phyloP scores from a whole-genome alignment of 2,797 vertebrate species.

The Prunella strophiata region DNA sequence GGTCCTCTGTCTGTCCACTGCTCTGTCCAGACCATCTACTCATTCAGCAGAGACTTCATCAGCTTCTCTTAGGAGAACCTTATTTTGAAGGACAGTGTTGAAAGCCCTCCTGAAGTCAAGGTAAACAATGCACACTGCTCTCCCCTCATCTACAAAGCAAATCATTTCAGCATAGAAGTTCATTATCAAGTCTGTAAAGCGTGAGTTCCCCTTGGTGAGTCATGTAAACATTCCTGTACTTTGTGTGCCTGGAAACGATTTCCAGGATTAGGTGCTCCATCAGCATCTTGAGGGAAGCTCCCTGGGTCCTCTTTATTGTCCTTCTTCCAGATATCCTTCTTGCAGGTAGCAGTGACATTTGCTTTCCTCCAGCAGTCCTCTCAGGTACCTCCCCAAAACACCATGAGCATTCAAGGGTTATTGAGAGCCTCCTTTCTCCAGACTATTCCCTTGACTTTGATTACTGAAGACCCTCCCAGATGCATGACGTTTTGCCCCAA shows the following conservation, averaged over 20 bases:
- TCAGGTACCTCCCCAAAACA: neutral
- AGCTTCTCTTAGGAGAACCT: neutral
- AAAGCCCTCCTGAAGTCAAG: neutral
- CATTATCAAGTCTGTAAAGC: neutral
- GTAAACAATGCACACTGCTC: neutral
- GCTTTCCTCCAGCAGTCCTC: neutral
- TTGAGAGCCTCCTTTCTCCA: neutral
- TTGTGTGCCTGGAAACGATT: neutral
- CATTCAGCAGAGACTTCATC: neutral
- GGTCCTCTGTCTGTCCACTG: neutral
- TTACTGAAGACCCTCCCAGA: neutral
- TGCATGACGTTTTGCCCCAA: rapidly evolving
- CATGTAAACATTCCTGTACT: neutral
- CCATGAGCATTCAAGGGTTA: neutral
- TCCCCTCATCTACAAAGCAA: neutral
- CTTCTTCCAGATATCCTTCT: no score
- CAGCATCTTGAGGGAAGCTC: neutral
- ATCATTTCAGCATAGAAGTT: neutral
- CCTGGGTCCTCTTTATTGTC: neutral
- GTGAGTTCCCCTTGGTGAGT: neutral
- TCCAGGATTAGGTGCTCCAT: neutral
- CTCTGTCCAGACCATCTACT: neutral
- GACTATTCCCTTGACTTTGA: neutral
- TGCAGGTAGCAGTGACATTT: neutral
- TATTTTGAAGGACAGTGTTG: neutral